Conservation (phyloP, 2,888 invertebrate species). For the Tinea semifulvella region DNA sequence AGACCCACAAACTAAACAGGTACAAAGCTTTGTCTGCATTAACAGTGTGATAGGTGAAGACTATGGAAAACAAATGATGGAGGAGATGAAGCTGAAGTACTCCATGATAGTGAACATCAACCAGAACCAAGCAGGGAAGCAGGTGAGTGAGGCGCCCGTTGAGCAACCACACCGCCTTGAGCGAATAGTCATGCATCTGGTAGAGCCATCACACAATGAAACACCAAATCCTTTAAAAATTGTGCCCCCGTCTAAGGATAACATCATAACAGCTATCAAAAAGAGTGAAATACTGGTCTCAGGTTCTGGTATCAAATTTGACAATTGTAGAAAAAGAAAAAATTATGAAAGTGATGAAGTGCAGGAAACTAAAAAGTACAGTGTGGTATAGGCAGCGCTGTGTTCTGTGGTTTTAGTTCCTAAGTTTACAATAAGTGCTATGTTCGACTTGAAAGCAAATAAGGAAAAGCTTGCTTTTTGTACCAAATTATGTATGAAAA, state of each 20-base stretch:
- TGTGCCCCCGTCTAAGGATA: constrained; percentile 54
- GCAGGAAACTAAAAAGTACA: constrained; percentile 43
- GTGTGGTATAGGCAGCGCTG: constrained; percentile 23
- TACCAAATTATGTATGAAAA: too few species aligned
- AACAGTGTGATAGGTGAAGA: constrained; percentile 82
- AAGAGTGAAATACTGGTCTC: constrained; percentile 56
- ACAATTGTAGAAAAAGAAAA: constrained; percentile 48
- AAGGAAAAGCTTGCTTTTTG: too few species aligned
- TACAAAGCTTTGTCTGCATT: constrained; percentile 87
- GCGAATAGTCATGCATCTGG: constrained; percentile 75
- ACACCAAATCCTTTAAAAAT: constrained; percentile 46
- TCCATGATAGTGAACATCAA: constrained; percentile 72
- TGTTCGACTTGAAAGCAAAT: too few species aligned
- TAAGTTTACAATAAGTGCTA: constrained; percentile 1
- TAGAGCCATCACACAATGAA: constrained; percentile 44
- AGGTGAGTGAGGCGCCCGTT: constrained; percentile 55
- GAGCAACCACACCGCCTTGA: constrained; percentile 78
- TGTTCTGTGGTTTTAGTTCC: neutral
- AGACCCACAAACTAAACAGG: constrained; percentile 77
- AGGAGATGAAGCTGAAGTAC: constrained; percentile 83
- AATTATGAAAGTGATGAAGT: constrained; percentile 30
- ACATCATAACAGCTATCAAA: constrained; percentile 54
- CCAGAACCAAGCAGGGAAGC: constrained; percentile 31
- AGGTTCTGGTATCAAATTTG: constrained; percentile 49
- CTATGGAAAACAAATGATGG: constrained; percentile 75